Evolutionary conservation across 2,888 invertebrate species (phyloP).

Genomic region (Aphrophora alni): DNA sequence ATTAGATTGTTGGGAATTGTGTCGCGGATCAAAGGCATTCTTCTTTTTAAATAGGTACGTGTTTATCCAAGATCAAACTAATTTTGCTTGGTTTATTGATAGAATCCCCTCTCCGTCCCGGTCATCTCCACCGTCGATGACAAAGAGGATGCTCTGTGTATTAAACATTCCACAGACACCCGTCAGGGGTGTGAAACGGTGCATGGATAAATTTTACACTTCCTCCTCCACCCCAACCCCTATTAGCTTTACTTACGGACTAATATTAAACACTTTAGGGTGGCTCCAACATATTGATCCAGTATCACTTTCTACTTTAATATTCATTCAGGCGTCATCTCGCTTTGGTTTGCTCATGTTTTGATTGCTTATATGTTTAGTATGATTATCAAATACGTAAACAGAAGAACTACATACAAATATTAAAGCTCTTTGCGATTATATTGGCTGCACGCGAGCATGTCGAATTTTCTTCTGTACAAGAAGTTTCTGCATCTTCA

Average conservation of each 20-base stretch:
- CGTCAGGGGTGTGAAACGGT: conserved; percentile 27
- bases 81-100: not conserved
- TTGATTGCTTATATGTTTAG: not conserved
- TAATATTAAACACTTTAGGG: not conserved
- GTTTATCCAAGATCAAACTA: not conserved
- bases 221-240: conserved; percentile 32
- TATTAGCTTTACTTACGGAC: not conserved
- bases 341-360: too few relatives aligned
- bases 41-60: not conserved
- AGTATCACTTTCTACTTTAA: not conserved
- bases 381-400: too few relatives aligned
- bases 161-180: conserved; percentile 39
- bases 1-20: not conserved
- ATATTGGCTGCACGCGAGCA: too few relatives aligned
- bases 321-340: not conserved
- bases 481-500: too few relatives aligned
- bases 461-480: too few relatives aligned
- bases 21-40: not conserved
- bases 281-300: not conserved
- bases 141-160: conserved; percentile 20
- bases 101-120: not conserved
- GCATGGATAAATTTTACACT: conserved; percentile 39
- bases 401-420: too few relatives aligned
- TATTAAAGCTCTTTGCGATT: too few relatives aligned
- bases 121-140: not conserved